Conservation (phyloP, 2,888 invertebrate species). For the Drosophila longiperda region DNA sequence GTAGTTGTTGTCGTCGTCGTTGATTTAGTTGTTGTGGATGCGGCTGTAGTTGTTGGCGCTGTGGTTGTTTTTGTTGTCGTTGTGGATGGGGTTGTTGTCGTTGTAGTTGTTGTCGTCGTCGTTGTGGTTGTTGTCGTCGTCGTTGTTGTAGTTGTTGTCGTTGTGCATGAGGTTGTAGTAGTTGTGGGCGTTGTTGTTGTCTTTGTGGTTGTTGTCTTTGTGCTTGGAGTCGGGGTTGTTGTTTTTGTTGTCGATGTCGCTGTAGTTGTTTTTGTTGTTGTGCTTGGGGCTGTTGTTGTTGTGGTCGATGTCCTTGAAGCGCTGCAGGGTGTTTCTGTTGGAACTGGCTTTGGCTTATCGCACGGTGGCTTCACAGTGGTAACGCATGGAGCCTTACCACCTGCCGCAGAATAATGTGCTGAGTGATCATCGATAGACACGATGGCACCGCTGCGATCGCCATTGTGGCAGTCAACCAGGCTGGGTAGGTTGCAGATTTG, state of each 20-base stretch:
- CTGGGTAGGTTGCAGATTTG: slow-evolving; percentile 51
- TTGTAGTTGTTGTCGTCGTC: too few relatives aligned
- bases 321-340: slow-evolving; percentile 12
- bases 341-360: slow-evolving; percentile 9
- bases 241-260: slow-evolving; percentile 9
- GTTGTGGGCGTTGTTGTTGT: slow-evolving; percentile 7
- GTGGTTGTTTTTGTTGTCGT: too few relatives aligned
- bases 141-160: slow-evolving; percentile 7
- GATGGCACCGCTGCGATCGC: slow-evolving; percentile 43
- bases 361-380: slow-evolving; percentile 47
- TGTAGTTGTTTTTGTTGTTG: background rate
- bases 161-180: background rate
- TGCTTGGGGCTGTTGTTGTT: background rate
- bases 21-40: slow-evolving; percentile 8
- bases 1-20: background rate
- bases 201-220: background rate
- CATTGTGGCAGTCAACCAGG: slow-evolving; percentile 46
- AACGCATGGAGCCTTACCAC: slow-evolving; percentile 33
- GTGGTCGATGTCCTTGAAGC: slow-evolving; percentile 2
- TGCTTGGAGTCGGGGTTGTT: background rate
- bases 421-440: slow-evolving; percentile 20
- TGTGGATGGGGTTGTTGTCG: too few relatives aligned
- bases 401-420: background rate
- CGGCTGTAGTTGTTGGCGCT: slow-evolving; percentile 10
- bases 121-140: background rate